Conservation (phyloP, 1,140 invertebrate genomes). For the Eupristina koningsbergeri region DNA sequence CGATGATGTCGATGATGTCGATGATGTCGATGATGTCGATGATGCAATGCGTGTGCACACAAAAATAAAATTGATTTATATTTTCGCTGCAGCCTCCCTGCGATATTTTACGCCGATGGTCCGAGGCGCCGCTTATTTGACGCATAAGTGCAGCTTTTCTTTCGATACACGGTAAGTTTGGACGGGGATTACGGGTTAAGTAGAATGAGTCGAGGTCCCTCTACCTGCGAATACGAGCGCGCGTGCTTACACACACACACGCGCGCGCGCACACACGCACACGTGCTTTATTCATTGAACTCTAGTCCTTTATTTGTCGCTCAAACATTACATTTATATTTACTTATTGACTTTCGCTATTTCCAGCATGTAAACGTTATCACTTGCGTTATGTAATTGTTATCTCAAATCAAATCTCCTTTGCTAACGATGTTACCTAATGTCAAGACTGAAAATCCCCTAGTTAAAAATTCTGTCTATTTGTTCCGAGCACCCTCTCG, state of each 20-base stretch:
- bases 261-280: neutral
- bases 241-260: neutral
- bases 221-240: neutral
- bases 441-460: neutral
- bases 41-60: neutral
- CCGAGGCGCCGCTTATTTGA: neutral
- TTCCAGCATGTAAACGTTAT: neutral
- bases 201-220: neutral
- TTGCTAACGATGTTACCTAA: neutral
- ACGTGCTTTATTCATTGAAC: neutral
- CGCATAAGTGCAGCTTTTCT: neutral
- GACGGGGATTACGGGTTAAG: neutral
- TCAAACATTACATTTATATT: neutral
- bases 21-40: too few species aligned
- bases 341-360: neutral
- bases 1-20: too few species aligned
- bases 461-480: neutral
- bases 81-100: neutral
- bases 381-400: neutral
- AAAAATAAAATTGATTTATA: constrained; percentile 23
- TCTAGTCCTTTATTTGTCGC: neutral
- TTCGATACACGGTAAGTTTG: neutral
- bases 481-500: neutral
- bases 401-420: neutral
- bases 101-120: neutral